Base-by-base conservation (phyloP, 2,888 invertebrate genomes). In the Torymus tubicola region DNA sequence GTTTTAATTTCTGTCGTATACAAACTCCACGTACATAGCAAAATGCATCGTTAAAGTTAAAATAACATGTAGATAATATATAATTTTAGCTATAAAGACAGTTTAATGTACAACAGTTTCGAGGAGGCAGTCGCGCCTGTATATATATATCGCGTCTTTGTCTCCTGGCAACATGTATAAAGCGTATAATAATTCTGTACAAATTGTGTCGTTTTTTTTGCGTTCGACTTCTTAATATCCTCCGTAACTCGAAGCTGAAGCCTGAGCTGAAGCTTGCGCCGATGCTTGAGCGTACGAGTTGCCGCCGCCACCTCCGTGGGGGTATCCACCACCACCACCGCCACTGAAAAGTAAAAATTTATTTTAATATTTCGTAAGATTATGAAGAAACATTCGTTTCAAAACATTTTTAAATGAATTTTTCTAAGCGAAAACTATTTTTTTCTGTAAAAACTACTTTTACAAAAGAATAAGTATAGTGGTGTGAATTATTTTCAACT, bases 231-330 rank as follows among this genome's bases (percentile, higher is more conserved):
- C 11, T 53, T 75, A 69, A 60, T 82, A 82, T 69, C 73, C 60
- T 73, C 82, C 82, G 63, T 82, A 80, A 42, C 80, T 53, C 24
- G 16, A 8, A 21, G 78, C 14, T 18, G 74, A 69, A 14, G 78
- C 68, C 5, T 24, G 31, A 13, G 82, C 68, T 21, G 87, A 87
- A 24, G 88, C 84, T 61, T 85, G 84, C 0, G 89, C 88, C 0
- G 87, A 86, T 10, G 89, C 85, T 63, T 86, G 85, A 10, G 88
- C 85, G 0, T 84, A 85, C 1, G 87, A 81, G 10, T 13, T 21
- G 12, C 74, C 78, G 14, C 77, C 77, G 16, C 16, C 1, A 0
- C 50, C 31, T 31, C 31, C 31, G 4, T 31, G 31, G 31, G 21
- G 21, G 2, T 21, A 21, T 21, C 31, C 31, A 5, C 31, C 18